Conservation (phyloP, 1,140 invertebrate genomes). For the Dendroctonus ponderosae region DNA sequence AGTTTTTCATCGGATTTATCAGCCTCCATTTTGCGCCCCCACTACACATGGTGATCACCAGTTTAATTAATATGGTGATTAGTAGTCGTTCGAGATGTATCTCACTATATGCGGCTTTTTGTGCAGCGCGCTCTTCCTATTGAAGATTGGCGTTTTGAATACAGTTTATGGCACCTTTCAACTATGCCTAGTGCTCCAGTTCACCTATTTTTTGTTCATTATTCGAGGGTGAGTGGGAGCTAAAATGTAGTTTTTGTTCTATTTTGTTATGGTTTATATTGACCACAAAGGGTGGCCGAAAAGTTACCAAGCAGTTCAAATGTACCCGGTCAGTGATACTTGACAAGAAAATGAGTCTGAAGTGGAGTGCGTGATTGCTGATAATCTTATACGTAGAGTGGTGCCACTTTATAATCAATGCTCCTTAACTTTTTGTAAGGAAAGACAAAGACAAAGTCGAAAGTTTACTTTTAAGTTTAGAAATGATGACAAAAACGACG, state of each 20-base stretch:
- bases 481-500: too few species aligned
- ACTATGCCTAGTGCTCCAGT: slow-evolving; percentile 40
- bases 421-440: too few species aligned
- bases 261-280: neutral
- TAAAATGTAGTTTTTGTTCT: neutral
- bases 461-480: too few species aligned
- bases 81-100: slow-evolving; percentile 9
- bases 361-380: too few species aligned
- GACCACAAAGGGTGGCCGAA: too few species aligned
- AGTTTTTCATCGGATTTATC: neutral
- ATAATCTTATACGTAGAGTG: too few species aligned
- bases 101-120: slow-evolving; percentile 17
- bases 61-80: neutral
- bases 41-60: neutral
- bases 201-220: slow-evolving; percentile 43
- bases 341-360: too few species aligned
- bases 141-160: slow-evolving; percentile 28
- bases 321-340: neutral
- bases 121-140: slow-evolving; percentile 24
- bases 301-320: too few species aligned
- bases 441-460: too few species aligned
- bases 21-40: neutral
- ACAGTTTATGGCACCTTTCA: slow-evolving; percentile 43
- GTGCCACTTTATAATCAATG: too few species aligned
- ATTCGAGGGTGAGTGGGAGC: slow-evolving; percentile 40